phyloP scores from a whole-genome alignment of 2,113 vertebrate genomes.

The Ciconia boyciana region DNA sequence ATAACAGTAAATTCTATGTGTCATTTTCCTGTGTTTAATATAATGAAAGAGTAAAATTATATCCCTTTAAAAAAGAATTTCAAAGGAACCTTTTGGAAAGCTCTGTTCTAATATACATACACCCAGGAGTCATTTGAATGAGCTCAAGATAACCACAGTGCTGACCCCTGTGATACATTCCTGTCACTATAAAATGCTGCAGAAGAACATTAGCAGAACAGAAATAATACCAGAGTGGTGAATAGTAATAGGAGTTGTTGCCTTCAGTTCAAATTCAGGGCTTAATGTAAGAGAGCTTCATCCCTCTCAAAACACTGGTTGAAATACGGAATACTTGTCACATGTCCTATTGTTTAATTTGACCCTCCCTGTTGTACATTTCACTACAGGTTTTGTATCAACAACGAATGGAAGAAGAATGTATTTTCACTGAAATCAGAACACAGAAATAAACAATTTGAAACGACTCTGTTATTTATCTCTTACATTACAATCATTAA shows the following conservation, averaged over 20 bases:
- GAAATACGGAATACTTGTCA: slow-evolving; percentile 32
- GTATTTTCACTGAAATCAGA: slow-evolving; percentile 38
- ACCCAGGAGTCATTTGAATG: slow-evolving; percentile 18
- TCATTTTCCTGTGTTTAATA: background rate
- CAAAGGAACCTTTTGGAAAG: background rate
- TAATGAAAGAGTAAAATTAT: background rate
- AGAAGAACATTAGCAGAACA: slow-evolving; percentile 12
- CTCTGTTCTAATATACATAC: background rate
- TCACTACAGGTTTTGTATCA: slow-evolving; percentile 20
- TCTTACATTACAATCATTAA: slow-evolving; percentile 59
- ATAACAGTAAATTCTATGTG: background rate
- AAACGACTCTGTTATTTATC: slow-evolving; percentile 63
- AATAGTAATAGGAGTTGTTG: background rate
- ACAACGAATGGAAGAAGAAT: slow-evolving; percentile 3
- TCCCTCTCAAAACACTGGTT: slow-evolving; percentile 15
- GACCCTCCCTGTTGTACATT: background rate
- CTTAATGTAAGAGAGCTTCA: slow-evolving; percentile 15
- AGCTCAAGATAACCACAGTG: background rate
- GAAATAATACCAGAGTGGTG: background rate
- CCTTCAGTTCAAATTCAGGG: slow-evolving; percentile 42
- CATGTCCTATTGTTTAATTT: background rate
- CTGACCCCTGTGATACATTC: background rate
- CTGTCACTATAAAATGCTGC: background rate
- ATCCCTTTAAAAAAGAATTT: slow-evolving; percentile 31
- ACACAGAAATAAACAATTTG: slow-evolving; percentile 45